phyloP scores from a whole-genome alignment of 1,140 invertebrate species.

The Apis florea region DNA sequence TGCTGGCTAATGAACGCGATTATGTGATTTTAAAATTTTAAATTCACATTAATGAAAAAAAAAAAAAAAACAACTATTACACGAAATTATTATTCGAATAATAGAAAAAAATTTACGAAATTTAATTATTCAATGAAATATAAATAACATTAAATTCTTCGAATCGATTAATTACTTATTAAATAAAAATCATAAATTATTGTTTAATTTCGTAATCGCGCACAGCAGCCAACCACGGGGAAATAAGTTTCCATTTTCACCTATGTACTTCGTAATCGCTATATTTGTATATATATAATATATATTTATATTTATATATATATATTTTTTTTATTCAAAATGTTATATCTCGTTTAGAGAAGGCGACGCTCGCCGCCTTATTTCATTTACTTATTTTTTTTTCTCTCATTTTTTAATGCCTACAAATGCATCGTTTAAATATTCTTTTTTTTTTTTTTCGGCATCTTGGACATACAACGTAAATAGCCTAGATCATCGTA shows the following conservation, averaged over 20 bases:
- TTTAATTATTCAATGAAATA: no score
- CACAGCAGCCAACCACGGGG: not conserved
- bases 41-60: no score
- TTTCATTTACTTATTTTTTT: slow-evolving; percentile 38
- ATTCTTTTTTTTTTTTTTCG: slow-evolving; percentile 7
- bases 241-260: slow-evolving; percentile 19
- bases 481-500: slow-evolving; percentile 68
- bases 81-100: not conserved
- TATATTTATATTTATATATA: slow-evolving; percentile 27
- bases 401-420: slow-evolving; percentile 26
- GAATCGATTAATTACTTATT: not conserved
- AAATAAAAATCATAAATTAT: not conserved
- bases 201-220: slow-evolving; percentile 15
- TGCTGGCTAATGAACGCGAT: slow-evolving; percentile 52
- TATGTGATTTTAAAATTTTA: not conserved
- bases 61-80: no score
- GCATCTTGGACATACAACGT: slow-evolving; percentile 58
- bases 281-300: not conserved
- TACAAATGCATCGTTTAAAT: slow-evolving; percentile 52
- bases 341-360: slow-evolving; percentile 47
- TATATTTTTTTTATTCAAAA: slow-evolving; percentile 49
- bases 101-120: not conserved
- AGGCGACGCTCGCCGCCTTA: slow-evolving; percentile 26
- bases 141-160: no score
- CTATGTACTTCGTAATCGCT: slow-evolving; percentile 46